phyloP scores from a whole-genome alignment of 2,888 invertebrate genomes.

The Meiosimyza platycephala region DNA sequence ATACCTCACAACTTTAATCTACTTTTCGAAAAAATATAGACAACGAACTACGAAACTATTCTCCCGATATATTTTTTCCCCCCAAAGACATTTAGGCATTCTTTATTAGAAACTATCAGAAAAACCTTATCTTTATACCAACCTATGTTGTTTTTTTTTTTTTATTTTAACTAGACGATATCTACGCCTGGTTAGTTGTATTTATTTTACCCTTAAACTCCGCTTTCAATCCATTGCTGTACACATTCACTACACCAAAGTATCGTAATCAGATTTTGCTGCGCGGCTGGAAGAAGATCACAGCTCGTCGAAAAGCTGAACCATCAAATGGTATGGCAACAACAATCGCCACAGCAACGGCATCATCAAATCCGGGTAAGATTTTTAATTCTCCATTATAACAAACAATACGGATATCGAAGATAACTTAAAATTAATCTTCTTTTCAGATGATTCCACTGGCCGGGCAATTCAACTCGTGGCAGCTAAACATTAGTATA shows the following conservation, averaged over 20 bases:
- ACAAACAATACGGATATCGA: background rate
- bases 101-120: slow-evolving; percentile 17
- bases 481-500: slow-evolving; percentile 41
- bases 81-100: no score
- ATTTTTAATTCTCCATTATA: background rate
- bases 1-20: no score
- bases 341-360: slow-evolving; percentile 60
- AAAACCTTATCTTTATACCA: background rate
- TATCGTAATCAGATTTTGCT: slow-evolving; percentile 70
- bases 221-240: slow-evolving; percentile 75
- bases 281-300: slow-evolving; percentile 66
- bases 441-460: slow-evolving; percentile 54
- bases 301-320: slow-evolving; percentile 62
- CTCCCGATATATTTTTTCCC: no score
- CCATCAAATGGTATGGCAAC: slow-evolving; percentile 59
- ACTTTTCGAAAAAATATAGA: no score
- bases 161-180: slow-evolving; percentile 67
- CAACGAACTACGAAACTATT: no score
- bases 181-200: slow-evolving; percentile 76
- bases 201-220: slow-evolving; percentile 76
- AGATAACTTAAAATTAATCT: background rate
- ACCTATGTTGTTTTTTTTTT: background rate
- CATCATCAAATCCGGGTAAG: slow-evolving; percentile 61
- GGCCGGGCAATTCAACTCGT: slow-evolving; percentile 54
- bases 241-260: slow-evolving; percentile 77